phyloP scores from a whole-genome alignment of 2,797 vertebrate species.

The Poeciliopsis paucimaculata region DNA sequence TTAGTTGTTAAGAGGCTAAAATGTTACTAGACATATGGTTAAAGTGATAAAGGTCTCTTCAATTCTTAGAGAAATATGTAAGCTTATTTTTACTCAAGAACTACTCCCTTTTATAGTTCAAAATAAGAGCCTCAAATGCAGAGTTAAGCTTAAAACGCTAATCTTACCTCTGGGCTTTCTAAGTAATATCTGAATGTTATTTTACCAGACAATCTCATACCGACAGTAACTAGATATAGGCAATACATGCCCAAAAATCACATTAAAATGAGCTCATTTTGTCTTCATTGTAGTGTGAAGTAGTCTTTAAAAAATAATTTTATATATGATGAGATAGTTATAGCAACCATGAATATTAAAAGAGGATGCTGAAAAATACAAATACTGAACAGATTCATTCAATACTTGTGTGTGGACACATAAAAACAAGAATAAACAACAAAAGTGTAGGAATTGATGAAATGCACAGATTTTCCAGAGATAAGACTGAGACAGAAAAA shows the following conservation, averaged over 20 bases:
- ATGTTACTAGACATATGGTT: not conserved
- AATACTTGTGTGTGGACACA: not conserved
- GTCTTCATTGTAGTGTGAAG: not conserved
- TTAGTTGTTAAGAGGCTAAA: not conserved
- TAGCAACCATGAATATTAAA: not conserved
- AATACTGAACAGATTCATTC: not conserved
- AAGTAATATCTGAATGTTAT: not conserved
- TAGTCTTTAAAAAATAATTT: not conserved
- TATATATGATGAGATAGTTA: not conserved
- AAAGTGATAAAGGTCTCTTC: not conserved
- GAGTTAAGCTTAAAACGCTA: not conserved
- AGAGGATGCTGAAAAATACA: not conserved
- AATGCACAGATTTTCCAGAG: no score
- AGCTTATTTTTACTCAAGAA: not conserved
- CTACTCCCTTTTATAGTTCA: not conserved
- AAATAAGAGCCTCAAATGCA: not conserved
- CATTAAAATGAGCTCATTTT: not conserved
- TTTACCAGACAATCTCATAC: not conserved
- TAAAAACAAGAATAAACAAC: not conserved
- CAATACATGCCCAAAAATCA: not conserved
- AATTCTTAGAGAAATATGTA: not conserved
- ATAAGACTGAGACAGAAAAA: no score
- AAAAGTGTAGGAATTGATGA: not conserved
- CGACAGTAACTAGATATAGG: not conserved
- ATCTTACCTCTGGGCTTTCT: not conserved